Evolutionary conservation across 2,113 vertebrate species (phyloP).

Genomic region (Ploceus nigricollis): DNA sequence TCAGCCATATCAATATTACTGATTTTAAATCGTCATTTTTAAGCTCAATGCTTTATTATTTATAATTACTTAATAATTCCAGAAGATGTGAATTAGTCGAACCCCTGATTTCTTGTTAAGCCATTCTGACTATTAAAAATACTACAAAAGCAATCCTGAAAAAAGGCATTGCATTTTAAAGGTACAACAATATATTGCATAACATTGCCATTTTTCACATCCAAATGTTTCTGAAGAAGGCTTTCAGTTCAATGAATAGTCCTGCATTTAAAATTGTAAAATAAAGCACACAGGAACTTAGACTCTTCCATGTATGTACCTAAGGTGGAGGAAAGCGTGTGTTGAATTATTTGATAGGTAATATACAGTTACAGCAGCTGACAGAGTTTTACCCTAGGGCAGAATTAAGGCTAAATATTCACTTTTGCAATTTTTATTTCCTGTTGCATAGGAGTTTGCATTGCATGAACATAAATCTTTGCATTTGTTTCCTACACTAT

Average conservation of each 20-base stretch:
- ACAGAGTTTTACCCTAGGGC: neutral
- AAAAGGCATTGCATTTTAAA: neutral
- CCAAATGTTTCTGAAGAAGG: neutral
- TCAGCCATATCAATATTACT: slow-evolving; percentile 21
- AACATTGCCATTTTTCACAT: neutral
- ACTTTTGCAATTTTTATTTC: neutral
- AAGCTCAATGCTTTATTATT: slow-evolving; percentile 35
- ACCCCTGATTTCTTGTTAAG: neutral
- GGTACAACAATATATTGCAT: neutral
- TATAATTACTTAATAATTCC: slow-evolving; percentile 48
- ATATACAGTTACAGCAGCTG: neutral
- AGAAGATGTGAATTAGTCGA: neutral
- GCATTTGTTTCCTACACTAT: neutral
- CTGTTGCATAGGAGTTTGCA: neutral
- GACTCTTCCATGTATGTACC: neutral
- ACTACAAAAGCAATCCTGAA: neutral
- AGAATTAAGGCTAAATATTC: slow-evolving; percentile 12
- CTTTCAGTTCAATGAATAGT: neutral
- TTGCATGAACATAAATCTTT: neutral
- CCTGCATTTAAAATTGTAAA: neutral
- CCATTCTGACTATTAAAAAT: neutral
- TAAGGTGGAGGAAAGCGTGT: neutral
- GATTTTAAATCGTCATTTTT: slow-evolving; percentile 35
- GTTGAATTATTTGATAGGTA: neutral
- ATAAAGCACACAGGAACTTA: neutral